Evolutionary conservation across 2,797 vertebrate genomes (phyloP).

Genomic region (Fistularia commersonii): DNA sequence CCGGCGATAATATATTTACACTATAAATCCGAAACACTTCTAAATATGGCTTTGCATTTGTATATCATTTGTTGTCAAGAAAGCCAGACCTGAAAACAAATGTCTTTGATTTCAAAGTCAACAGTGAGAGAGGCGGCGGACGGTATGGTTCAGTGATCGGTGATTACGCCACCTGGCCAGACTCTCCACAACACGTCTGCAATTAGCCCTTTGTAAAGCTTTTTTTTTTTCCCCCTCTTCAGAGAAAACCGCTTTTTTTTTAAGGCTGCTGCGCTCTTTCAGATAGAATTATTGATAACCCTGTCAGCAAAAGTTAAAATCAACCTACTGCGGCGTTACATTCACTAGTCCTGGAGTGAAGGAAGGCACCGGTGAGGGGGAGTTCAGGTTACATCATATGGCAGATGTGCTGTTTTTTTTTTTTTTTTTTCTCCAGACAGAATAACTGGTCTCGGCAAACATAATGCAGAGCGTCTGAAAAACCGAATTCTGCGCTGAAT

Average conservation of each 20-base stretch:
- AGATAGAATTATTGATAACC: conserved; percentile 39
- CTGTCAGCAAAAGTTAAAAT: conserved; percentile 14
- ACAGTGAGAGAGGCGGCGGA: conserved; percentile 27
- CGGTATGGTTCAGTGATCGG: conserved; percentile 21
- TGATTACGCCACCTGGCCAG: conserved; percentile 29
- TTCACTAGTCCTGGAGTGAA: too few relatives aligned
- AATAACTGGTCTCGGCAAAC: neutral
- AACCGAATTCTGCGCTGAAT: neutral
- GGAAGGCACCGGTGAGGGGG: too few relatives aligned
- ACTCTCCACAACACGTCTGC: conserved; percentile 21
- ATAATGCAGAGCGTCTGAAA: too few relatives aligned
- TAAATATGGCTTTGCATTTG: conserved; percentile 44
- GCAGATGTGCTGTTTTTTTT: too few relatives aligned
- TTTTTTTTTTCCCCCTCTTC: too few relatives aligned
- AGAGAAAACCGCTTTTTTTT: conserved; percentile 27
- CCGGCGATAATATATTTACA: conserved; percentile 40
- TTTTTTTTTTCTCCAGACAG: neutral
- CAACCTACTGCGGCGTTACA: too few relatives aligned
- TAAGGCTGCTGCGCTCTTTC: conserved; percentile 27
- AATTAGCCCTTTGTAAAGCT: conserved; percentile 15
- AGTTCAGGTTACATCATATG: too few relatives aligned
- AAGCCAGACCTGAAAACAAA: conserved; percentile 34
- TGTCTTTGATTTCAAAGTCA: conserved; percentile 47
- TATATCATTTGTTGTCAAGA: conserved; percentile 50
- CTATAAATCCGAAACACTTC: conserved; percentile 49